phyloP scores from a whole-genome alignment of 2,113 vertebrate species.

The Brienomyrus longianalis region DNA sequence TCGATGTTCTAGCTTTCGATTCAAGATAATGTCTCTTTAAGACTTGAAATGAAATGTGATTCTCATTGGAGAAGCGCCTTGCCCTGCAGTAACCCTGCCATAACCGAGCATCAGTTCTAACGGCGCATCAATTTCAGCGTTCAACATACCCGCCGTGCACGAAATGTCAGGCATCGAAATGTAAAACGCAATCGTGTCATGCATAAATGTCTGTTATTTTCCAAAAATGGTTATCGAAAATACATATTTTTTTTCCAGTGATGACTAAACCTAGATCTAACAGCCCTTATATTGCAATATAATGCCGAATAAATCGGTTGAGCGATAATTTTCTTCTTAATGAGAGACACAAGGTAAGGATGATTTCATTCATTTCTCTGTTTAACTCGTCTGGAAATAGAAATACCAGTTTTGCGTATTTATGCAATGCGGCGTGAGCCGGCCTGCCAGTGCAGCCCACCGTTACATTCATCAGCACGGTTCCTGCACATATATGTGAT shows the following conservation, averaged over 20 bases:
- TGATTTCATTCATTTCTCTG: background rate
- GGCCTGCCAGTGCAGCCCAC: background rate
- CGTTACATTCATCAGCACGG: background rate
- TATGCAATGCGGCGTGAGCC: background rate
- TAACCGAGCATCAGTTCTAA: constrained; percentile 14
- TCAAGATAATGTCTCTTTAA: constrained; percentile 18
- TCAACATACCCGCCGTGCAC: background rate
- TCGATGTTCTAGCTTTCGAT: background rate
- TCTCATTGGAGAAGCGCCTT: constrained; percentile 10
- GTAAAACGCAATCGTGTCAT: background rate
- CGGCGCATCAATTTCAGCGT: constrained; percentile 7
- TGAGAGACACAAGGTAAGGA: constrained; percentile 17
- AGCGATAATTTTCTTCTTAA: constrained; percentile 18
- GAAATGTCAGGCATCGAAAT: background rate
- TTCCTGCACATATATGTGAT: background rate
- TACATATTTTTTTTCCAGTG: background rate
- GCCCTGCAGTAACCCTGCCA: constrained; percentile 22
- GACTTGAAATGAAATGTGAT: constrained; percentile 1
- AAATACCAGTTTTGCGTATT: background rate
- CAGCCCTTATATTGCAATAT: background rate
- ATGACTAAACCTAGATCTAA: constrained; percentile 3
- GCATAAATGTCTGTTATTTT: background rate
- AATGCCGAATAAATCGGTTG: constrained; percentile 3
- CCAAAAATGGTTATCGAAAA: background rate
- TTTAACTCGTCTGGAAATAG: background rate